Percentiles rank a stretch among this genome's conserved stretches.
These are phyloP conservation scores for Cecropterus lyciades DNA, from an alignment of 1,140 invertebrate species.

Conservation along the genomic window DNA sequence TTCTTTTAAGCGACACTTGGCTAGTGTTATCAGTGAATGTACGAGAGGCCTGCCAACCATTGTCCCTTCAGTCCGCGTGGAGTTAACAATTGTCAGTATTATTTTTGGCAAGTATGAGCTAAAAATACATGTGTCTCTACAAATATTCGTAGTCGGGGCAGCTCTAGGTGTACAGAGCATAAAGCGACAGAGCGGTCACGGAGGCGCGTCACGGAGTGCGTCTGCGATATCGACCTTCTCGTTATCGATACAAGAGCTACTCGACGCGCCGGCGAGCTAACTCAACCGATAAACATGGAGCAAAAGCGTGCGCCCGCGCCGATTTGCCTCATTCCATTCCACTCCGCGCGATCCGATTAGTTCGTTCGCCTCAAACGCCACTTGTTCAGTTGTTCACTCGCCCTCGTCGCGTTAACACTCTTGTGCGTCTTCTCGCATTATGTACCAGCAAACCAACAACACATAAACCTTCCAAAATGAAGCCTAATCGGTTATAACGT, in stretches of 20 bases:
- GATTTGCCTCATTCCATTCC: conserved; percentile 77
- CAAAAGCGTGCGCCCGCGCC: conserved; percentile 81
- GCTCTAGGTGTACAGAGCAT: conserved; percentile 37
- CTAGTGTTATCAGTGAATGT: conserved; percentile 21
- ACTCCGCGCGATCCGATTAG: conserved; percentile 65
- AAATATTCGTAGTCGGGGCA: conserved; percentile 58
- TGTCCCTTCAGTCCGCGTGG: conserved; percentile 38
- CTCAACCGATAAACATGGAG: conserved; percentile 73
- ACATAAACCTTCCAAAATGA: conserved; percentile 83
- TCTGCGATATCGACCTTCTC: conserved; percentile 68
- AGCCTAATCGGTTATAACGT: conserved; percentile 83
- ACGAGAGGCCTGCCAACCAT: conserved; percentile 44
- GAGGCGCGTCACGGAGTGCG: conserved; percentile 44
- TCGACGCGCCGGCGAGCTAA: conserved; percentile 51
- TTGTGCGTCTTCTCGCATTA: conserved; percentile 69
- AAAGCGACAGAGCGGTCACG: conserved; percentile 46
- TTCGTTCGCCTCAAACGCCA: conserved; percentile 67
- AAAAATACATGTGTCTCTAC: conserved; percentile 74
- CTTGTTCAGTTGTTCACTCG: conserved; percentile 75
- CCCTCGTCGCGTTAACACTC: conserved; percentile 70
- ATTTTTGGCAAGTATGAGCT: conserved; percentile 68
- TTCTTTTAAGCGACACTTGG: not conserved
- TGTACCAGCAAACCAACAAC: conserved; percentile 79
- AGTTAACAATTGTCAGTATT: conserved; percentile 47
- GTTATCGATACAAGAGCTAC: conserved; percentile 74